phyloP scores from a whole-genome alignment of 1,140 invertebrate species.

The Brachionus calyciflorus region DNA sequence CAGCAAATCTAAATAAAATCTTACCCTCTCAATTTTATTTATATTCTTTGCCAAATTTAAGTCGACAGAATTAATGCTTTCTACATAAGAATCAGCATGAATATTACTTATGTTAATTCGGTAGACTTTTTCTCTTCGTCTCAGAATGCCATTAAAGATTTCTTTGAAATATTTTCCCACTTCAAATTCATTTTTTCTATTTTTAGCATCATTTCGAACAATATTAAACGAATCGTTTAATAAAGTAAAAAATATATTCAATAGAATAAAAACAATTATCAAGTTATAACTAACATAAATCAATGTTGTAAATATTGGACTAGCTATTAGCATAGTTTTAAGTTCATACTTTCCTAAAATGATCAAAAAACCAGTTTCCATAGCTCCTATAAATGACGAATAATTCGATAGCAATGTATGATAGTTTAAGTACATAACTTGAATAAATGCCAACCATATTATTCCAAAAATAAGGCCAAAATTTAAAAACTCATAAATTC shows the following conservation, averaged over 20 bases:
- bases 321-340: not conserved
- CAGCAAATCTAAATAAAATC: no score
- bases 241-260: not conserved
- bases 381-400: not conserved
- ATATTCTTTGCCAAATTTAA: no score
- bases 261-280: not conserved
- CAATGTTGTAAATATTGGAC: not conserved
- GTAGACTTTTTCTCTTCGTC: no score
- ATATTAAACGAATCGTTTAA: conserved; percentile 46
- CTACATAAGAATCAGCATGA: no score
- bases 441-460: not conserved
- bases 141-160: not conserved
- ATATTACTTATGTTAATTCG: no score
- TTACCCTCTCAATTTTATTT: no score
- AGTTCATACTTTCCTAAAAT: not conserved
- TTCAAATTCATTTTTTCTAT: not conserved
- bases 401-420: not conserved
- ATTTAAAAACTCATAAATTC: not conserved
- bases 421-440: not conserved
- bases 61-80: no score
- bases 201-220: conserved; percentile 1
- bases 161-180: not conserved
- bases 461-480: not conserved
- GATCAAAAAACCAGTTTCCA: not conserved
- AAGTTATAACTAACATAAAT: conserved; percentile 48